Percentiles rank a stretch among this genome's conserved stretches.
phyloP scores from a whole-genome alignment of 2,113 vertebrate genomes.

The Cebus imitator region DNA sequence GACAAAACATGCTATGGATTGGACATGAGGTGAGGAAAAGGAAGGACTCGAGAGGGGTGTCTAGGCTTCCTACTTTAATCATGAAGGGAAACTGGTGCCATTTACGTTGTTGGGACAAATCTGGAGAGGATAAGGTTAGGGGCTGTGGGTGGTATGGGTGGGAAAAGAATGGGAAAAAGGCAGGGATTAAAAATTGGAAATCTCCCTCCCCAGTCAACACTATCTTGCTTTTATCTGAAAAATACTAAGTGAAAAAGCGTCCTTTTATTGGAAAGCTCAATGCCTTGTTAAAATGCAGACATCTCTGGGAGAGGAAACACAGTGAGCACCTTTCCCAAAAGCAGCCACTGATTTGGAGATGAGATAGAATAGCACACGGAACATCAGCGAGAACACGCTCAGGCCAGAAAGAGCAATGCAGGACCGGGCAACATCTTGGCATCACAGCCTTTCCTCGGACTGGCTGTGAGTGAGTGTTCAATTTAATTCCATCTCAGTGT shows the following conservation, averaged over 20 bases:
- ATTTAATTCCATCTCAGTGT: not conserved
- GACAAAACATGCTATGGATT: not conserved
- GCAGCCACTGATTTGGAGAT: not conserved
- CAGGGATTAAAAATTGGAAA: not conserved
- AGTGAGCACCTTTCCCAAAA: not conserved
- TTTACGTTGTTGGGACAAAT: not conserved
- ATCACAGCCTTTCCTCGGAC: not conserved
- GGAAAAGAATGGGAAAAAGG: not conserved
- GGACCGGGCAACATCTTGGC: not conserved
- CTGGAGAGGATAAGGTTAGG: not conserved
- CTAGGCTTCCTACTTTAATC: not conserved
- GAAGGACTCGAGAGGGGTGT: not conserved
- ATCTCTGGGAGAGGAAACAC: not conserved
- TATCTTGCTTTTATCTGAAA: conserved; percentile 22
- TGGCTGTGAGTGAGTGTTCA: not conserved
- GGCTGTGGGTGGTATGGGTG: not conserved
- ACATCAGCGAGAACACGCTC: not conserved
- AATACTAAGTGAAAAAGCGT: not conserved
- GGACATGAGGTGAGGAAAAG: not conserved
- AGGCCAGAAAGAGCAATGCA: not conserved
- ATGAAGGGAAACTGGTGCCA: not conserved
- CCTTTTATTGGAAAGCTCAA: not conserved
- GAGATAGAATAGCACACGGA: not conserved
- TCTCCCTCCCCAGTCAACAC: not conserved
- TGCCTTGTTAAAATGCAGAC: not conserved